phyloP scores from a whole-genome alignment of 2,888 invertebrate species.

The Caenorhabditis virilis region DNA sequence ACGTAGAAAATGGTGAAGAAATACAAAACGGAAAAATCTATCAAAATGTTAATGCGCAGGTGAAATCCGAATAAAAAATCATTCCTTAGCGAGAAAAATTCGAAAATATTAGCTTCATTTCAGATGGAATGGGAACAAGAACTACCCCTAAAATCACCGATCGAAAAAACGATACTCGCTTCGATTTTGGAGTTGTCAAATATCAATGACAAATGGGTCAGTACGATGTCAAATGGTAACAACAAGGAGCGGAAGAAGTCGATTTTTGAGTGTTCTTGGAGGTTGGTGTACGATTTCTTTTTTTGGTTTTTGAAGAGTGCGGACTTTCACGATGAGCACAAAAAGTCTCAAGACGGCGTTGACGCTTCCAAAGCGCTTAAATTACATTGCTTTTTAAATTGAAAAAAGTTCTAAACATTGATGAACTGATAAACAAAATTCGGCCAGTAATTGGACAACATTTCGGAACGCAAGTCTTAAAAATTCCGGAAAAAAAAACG shows the following conservation, averaged over 20 bases:
- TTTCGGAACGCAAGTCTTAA: no score
- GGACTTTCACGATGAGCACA: not conserved
- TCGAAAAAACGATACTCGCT: constrained; percentile 35
- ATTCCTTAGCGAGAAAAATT: no score
- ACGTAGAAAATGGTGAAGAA: constrained; percentile 6
- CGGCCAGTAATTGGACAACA: no score
- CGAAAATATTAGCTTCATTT: no score
- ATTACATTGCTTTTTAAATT: no score
- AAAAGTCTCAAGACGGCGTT: not conserved
- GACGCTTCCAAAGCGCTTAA: no score
- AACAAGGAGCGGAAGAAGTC: constrained; percentile 7
- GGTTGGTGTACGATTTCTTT: no score
- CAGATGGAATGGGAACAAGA: not conserved
- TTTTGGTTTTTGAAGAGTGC: no score
- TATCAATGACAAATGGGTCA: constrained; percentile 37
- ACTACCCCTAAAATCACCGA: constrained; percentile 1
- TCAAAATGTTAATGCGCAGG: constrained; percentile 11
- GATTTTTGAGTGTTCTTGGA: constrained; percentile 46
- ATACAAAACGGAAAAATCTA: constrained; percentile 11
- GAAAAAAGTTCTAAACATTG: no score
- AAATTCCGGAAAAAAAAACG: no score
- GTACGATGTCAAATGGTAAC: constrained; percentile 2
- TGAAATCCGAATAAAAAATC: no score
- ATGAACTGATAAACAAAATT: no score
- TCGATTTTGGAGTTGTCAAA: constrained; percentile 39